Evolutionary conservation across 1,140 invertebrate species (phyloP).

Genomic region (Spodoptera frugiperda): DNA sequence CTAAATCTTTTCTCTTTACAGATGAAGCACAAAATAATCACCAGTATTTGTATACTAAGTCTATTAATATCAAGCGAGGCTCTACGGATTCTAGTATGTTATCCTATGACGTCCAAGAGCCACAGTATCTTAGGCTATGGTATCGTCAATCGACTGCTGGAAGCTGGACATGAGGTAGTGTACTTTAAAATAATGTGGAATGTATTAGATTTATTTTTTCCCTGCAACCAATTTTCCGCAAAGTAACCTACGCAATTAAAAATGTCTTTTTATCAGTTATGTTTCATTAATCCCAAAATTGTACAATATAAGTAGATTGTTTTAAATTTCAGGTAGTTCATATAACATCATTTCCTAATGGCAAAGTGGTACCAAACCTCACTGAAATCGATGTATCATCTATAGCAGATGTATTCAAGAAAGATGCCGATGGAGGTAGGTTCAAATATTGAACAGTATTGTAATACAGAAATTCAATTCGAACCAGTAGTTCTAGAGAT

Average conservation of each 20-base stretch:
- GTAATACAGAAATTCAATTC: too few species aligned
- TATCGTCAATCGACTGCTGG: slow-evolving; percentile 53
- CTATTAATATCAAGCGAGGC: slow-evolving; percentile 12
- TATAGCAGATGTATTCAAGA: slow-evolving; percentile 26
- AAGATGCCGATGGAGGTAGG: slow-evolving; percentile 30
- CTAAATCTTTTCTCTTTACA: background rate
- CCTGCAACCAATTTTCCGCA: too few species aligned
- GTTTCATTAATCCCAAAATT: too few species aligned
- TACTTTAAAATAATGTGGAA: background rate
- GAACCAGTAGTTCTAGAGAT: too few species aligned
- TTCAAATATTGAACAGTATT: too few species aligned
- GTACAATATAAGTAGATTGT: too few species aligned
- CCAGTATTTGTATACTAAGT: background rate
- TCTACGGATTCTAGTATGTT: slow-evolving; percentile 55
- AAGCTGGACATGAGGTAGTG: slow-evolving; percentile 64
- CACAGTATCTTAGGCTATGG: slow-evolving; percentile 63
- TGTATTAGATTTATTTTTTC: too few species aligned
- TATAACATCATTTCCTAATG: slow-evolving; percentile 54
- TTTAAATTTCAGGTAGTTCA: slow-evolving; percentile 58
- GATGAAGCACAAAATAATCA: slow-evolving; percentile 14
- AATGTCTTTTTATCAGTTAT: too few species aligned
- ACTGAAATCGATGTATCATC: slow-evolving; percentile 53
- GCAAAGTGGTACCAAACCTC: slow-evolving; percentile 43
- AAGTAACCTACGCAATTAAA: too few species aligned
- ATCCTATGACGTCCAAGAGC: slow-evolving; percentile 57